phyloP scores from a whole-genome alignment of 1,140 invertebrate genomes.

The Oncopeltus fasciatus region DNA sequence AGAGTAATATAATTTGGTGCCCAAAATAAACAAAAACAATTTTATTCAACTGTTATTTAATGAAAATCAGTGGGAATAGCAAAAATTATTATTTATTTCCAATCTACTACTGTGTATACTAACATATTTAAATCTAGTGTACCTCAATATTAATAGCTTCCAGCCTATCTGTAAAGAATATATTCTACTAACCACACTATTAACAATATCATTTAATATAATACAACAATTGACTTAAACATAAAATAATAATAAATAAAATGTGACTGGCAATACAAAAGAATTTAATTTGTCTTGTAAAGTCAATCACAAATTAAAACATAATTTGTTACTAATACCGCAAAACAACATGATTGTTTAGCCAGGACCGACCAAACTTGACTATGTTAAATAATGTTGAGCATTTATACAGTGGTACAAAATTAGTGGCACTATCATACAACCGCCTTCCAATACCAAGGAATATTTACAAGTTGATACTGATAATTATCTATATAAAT shows the following conservation, averaged over 20 bases:
- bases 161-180: not conserved
- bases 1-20: no score
- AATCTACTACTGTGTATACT: not conserved
- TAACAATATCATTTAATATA: not conserved
- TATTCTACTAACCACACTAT: not conserved
- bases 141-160: not conserved
- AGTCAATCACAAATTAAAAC: constrained; percentile 1
- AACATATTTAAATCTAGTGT: not conserved
- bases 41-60: no score
- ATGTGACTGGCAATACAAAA: constrained; percentile 10
- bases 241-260: not conserved
- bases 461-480: constrained; percentile 1
- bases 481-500: not conserved
- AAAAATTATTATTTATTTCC: not conserved
- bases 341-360: not conserved
- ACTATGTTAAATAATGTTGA: constrained; percentile 4
- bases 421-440: constrained; percentile 11
- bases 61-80: no score
- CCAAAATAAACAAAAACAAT: no score
- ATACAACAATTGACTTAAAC: not conserved
- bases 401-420: constrained; percentile 13
- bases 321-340: not conserved
- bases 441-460: not conserved
- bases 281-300: constrained; percentile 3
- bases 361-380: not conserved